These are phyloP conservation scores for Baccha elongata DNA, from an alignment of 2,888 invertebrate genomes.

Conservation along the genomic window DNA sequence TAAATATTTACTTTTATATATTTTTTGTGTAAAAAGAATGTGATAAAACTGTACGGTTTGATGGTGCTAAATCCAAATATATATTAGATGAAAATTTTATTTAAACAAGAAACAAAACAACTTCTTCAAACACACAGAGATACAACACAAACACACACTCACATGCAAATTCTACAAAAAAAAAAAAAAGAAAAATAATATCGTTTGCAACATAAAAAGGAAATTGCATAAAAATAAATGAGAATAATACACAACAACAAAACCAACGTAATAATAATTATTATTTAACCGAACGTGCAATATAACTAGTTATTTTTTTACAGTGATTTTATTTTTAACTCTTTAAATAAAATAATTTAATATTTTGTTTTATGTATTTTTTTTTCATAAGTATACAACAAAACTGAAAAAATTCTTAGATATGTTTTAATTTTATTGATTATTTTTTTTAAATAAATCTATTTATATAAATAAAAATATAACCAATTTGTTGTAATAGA, in stretches of 20 bases:
- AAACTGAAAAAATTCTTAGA: slow-evolving; percentile 46
- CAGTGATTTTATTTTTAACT: slow-evolving; percentile 69
- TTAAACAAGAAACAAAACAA: slow-evolving; percentile 53
- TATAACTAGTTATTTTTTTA: slow-evolving; percentile 82
- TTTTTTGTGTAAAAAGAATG: slow-evolving; percentile 77
- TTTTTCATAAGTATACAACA: slow-evolving; percentile 51
- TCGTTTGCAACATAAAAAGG: slow-evolving; percentile 52
- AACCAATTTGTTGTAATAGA: slow-evolving; percentile 64
- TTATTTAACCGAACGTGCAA: slow-evolving; percentile 82
- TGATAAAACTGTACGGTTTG: slow-evolving; percentile 77
- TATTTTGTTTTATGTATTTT: slow-evolving; percentile 27
- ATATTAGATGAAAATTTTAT: slow-evolving; percentile 74
- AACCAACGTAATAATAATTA: slow-evolving; percentile 69
- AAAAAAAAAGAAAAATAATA: slow-evolving; percentile 55
- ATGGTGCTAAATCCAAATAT: slow-evolving; percentile 83
- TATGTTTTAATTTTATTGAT: slow-evolving; percentile 49
- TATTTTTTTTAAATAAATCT: slow-evolving; percentile 39
- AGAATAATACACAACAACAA: slow-evolving; percentile 67
- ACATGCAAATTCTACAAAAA: slow-evolving; percentile 54
- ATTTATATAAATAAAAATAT: slow-evolving; percentile 68
- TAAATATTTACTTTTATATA: slow-evolving; percentile 78
- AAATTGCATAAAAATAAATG: slow-evolving; percentile 63
- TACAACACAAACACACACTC: slow-evolving; percentile 51
- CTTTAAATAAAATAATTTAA: slow-evolving; percentile 51
- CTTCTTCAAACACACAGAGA: slow-evolving; percentile 67